Conservation (phyloP, 2,113 vertebrate genomes). For the Triplophysa dalaica region DNA sequence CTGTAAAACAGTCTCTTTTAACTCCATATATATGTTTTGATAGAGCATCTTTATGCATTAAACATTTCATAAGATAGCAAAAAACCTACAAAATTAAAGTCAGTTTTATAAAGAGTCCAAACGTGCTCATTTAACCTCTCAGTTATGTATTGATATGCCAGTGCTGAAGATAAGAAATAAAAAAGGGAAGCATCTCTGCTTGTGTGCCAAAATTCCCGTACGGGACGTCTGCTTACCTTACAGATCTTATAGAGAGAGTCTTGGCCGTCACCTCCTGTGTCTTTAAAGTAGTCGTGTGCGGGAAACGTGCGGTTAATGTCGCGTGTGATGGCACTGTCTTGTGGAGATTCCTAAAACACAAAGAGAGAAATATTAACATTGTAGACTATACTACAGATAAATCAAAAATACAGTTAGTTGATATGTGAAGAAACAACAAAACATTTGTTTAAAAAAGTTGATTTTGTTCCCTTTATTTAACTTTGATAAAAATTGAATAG, state of each 20-base stretch:
- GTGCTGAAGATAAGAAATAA: background rate
- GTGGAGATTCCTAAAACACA: conserved; percentile 87
- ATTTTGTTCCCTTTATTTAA: too few relatives aligned
- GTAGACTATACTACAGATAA: background rate
- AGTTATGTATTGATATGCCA: background rate
- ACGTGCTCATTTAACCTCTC: conserved; percentile 4
- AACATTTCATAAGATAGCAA: background rate
- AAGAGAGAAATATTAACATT: background rate
- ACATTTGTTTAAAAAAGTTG: too few relatives aligned
- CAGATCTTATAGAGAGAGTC: conserved; percentile 99
- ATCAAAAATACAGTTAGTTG: background rate
- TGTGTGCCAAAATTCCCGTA: background rate
- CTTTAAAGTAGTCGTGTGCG: conserved; percentile 99
- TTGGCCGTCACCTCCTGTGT: conserved; percentile 97
- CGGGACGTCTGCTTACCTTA: conserved; percentile 79
- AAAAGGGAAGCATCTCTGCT: background rate
- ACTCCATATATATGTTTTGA: too few relatives aligned
- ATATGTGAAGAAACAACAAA: too few relatives aligned
- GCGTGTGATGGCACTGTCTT: conserved; percentile 97
- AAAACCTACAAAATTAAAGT: background rate
- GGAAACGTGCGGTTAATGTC: conserved; percentile 99
- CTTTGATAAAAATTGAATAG: too few relatives aligned
- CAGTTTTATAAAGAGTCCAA: background rate
- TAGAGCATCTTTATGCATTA: background rate
- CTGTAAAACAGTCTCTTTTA: too few relatives aligned